Conservation (phyloP, 2,888 invertebrate genomes). For the Coleophora deauratella region DNA sequence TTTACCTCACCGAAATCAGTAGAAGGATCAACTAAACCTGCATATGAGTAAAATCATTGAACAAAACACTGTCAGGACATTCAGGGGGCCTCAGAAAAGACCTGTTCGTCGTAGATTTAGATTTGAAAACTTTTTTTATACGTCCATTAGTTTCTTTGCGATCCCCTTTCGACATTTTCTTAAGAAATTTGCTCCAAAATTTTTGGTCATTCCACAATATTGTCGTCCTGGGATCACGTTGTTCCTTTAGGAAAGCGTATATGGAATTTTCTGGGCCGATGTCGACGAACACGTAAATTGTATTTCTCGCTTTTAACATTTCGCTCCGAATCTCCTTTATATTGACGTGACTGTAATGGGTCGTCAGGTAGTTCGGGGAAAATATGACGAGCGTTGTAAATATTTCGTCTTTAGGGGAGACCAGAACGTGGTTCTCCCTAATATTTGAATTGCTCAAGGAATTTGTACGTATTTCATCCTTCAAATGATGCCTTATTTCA, state of each 20-base stretch:
- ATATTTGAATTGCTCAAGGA: constrained; percentile 5
- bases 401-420: constrained; percentile 25
- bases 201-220: constrained; percentile 54
- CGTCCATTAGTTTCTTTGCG: constrained; percentile 14
- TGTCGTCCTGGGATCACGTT: constrained; percentile 43
- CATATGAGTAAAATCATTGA: constrained; percentile 42
- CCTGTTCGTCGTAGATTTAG: constrained; percentile 25
- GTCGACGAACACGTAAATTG: constrained; percentile 54
- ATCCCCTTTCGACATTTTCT: constrained; percentile 26
- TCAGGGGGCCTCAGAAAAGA: constrained; percentile 36
- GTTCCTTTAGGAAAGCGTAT: constrained; percentile 57
- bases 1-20: constrained; percentile 62
- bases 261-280: constrained; percentile 58
- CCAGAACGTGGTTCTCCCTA: neutral
- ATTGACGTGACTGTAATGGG: constrained; percentile 52
- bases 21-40: constrained; percentile 48
- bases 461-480: constrained; percentile 29
- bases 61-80: constrained; percentile 32
- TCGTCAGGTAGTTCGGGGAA: constrained; percentile 56
- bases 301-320: constrained; percentile 51
- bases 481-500: constrained; percentile 33
- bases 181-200: constrained; percentile 48
- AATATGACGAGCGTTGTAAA: constrained; percentile 45
- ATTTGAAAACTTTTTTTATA: constrained; percentile 13
- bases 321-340: constrained; percentile 59